These are phyloP conservation scores for Bombylius major DNA, from an alignment of 2,888 invertebrate species.

Conservation along the genomic window DNA sequence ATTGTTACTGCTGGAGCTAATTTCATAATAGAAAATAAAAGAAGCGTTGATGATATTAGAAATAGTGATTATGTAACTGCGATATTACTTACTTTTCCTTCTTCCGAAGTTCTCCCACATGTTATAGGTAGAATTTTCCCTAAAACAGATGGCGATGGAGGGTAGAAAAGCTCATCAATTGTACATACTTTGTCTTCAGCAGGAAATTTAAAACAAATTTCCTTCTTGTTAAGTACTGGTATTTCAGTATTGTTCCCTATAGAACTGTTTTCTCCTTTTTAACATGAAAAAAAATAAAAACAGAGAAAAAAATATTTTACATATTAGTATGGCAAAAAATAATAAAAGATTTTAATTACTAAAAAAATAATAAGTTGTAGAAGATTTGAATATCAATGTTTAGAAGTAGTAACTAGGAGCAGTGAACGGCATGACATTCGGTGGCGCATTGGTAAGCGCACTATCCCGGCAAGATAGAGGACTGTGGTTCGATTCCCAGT, in stretches of 20 bases:
- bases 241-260: constrained; percentile 2
- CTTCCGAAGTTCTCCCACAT: constrained; percentile 2
- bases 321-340: too few relatives aligned
- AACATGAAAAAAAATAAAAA: not conserved
- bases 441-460: too few relatives aligned
- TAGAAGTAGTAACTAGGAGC: too few relatives aligned
- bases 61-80: not conserved
- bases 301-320: not conserved
- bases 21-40: too few relatives aligned
- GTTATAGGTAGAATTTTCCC: constrained; percentile 14
- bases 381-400: too few relatives aligned
- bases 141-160: constrained; percentile 28
- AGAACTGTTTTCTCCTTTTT: constrained; percentile 1
- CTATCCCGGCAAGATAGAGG: too few relatives aligned
- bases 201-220: constrained; percentile 47
- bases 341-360: too few relatives aligned
- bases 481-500: too few relatives aligned
- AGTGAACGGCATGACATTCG: too few relatives aligned
- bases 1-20: too few relatives aligned
- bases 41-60: not conserved
- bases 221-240: constrained; percentile 25
- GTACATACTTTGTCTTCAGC: constrained; percentile 37
- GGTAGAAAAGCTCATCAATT: constrained; percentile 33
- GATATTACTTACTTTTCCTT: constrained; percentile 5
- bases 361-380: too few relatives aligned